Percentiles rank a stretch among this genome's conserved stretches.
Evolutionary conservation across 37 sponge, comb jelly and placozoan genomes (phyloP).

Genomic region (Hormiphora californensis): DNA sequence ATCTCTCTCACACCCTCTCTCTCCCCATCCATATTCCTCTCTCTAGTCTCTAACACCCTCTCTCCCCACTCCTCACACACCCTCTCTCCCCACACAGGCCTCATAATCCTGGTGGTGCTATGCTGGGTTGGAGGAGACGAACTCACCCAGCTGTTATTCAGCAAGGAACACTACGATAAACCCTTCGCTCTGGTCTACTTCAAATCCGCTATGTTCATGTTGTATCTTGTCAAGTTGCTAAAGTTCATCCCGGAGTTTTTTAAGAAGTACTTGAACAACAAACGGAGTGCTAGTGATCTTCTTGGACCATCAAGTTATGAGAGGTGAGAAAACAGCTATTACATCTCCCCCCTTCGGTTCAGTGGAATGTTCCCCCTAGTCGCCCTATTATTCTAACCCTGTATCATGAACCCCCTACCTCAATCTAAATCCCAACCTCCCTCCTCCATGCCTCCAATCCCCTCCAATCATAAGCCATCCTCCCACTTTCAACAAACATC

Average conservation of each 20-base stretch:
- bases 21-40: not conserved
- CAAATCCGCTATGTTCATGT: slow-evolving; percentile 75
- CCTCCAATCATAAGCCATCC: no score
- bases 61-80: not conserved
- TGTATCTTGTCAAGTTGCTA: slow-evolving; percentile 62
- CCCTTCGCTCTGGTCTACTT: slow-evolving; percentile 83
- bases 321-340: not conserved
- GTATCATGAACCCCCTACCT: no score
- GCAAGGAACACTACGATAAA: slow-evolving; percentile 63
- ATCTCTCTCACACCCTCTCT: not conserved
- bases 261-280: not conserved
- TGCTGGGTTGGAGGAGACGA: slow-evolving; percentile 52
- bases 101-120: slow-evolving; percentile 12
- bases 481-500: no score
- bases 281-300: not conserved
- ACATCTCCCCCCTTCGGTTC: not conserved
- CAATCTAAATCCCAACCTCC: no score
- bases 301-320: slow-evolving; percentile 50
- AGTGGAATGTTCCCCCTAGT: not conserved
- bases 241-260: not conserved
- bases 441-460: no score
- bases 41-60: not conserved
- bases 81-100: not conserved
- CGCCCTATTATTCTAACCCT: not conserved
- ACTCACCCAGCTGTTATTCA: slow-evolving; percentile 64